Evolutionary conservation across 2,113 vertebrate genomes (phyloP).

Genomic region (Sus scrofa): DNA sequence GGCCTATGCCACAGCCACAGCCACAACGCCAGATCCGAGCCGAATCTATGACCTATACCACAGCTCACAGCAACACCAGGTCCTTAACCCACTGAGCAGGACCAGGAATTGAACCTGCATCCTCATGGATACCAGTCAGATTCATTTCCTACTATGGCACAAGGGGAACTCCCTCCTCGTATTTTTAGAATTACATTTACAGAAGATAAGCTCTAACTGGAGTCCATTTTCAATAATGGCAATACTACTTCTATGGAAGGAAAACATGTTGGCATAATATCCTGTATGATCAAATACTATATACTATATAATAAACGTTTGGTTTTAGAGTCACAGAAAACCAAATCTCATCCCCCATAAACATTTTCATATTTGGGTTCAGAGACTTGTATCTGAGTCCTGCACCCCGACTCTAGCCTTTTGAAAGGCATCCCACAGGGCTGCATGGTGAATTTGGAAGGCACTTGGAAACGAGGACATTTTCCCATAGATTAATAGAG

Average conservation of each 20-base stretch:
- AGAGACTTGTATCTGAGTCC: neutral
- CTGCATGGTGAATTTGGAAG: neutral
- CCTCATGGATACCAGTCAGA: too few species aligned
- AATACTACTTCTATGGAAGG: neutral
- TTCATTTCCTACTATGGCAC: too few species aligned
- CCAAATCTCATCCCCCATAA: neutral
- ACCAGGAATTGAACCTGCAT: too few species aligned
- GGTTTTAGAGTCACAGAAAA: neutral
- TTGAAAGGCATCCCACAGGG: neutral
- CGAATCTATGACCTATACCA: too few species aligned
- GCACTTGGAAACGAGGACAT: neutral
- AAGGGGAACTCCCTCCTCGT: neutral
- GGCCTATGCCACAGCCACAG: too few species aligned
- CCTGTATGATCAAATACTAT: neutral
- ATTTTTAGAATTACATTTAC: neutral
- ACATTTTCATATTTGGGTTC: neutral
- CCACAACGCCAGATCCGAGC: too few species aligned
- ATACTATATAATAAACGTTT: neutral
- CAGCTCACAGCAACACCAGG: too few species aligned
- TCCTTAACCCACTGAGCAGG: too few species aligned
- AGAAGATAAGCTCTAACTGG: neutral
- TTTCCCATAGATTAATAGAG: neutral
- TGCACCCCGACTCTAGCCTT: neutral
- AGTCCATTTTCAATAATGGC: neutral
- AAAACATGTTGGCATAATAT: neutral